Conservation (phyloP, 2,113 vertebrate genomes). For the Pluvianellus socialis region DNA sequence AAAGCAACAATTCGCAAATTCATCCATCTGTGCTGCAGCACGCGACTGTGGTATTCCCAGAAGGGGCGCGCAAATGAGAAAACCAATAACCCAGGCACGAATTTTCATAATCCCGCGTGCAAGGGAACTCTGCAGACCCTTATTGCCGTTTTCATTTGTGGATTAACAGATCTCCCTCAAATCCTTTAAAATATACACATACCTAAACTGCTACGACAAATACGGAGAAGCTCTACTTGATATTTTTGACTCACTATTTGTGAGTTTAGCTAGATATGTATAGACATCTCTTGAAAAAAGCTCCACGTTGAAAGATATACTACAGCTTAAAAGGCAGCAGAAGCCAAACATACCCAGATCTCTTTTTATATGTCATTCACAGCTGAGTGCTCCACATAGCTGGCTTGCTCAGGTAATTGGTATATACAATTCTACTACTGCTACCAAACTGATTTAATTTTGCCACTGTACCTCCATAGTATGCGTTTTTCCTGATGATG, state of each 20-base stretch:
- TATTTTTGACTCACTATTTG: not conserved
- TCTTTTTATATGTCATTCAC: not conserved
- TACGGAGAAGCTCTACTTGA: not conserved
- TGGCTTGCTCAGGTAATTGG: not conserved
- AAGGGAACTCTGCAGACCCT: not conserved
- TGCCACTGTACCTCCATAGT: conserved; percentile 91
- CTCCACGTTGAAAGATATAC: not conserved
- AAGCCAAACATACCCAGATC: not conserved
- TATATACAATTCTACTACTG: not conserved
- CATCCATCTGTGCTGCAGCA: not conserved
- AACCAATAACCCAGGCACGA: not conserved
- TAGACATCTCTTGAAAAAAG: not conserved
- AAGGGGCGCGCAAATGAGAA: not conserved
- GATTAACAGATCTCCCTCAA: not conserved
- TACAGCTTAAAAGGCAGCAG: not conserved
- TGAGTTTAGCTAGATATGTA: not conserved
- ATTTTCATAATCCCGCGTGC: not conserved
- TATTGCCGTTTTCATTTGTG: not conserved
- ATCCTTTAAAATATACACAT: not conserved
- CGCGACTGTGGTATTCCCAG: not conserved
- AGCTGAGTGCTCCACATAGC: not conserved
- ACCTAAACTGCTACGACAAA: not conserved
- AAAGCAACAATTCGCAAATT: conserved; percentile 40
- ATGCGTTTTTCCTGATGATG: conserved; percentile 93
- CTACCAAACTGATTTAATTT: not conserved